Evolutionary conservation across 2,797 vertebrate species (phyloP).

Genomic region (Fringilla coelebs): DNA sequence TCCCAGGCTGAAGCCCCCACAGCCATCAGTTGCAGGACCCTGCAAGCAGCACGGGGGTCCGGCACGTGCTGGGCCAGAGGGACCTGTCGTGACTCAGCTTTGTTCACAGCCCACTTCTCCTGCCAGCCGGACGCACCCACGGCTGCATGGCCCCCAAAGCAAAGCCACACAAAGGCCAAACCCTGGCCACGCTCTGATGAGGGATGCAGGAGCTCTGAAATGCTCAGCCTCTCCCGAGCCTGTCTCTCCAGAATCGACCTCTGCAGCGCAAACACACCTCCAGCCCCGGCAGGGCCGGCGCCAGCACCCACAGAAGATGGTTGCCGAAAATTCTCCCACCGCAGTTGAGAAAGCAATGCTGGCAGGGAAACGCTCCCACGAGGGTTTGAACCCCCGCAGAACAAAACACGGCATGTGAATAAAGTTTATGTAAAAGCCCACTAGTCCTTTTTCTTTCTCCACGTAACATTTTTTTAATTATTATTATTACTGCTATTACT

Average conservation of each 20-base stretch:
- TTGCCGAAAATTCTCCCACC: background rate
- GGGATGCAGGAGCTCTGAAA: background rate
- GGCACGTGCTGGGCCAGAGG: fast-evolving
- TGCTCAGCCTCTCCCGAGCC: background rate
- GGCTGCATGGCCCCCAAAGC: background rate
- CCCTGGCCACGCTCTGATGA: background rate
- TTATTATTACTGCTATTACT: background rate
- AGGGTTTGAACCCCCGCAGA: background rate
- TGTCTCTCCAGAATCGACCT: background rate
- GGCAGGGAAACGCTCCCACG: background rate
- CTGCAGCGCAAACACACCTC: background rate
- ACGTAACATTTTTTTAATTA: background rate
- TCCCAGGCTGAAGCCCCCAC: fast-evolving
- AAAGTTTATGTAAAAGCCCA: constrained; percentile 5
- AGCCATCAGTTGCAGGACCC: fast-evolving
- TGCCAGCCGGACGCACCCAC: background rate
- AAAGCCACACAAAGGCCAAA: constrained; percentile 33
- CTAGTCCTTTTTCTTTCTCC: background rate
- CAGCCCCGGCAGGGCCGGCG: background rate
- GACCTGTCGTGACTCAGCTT: background rate
- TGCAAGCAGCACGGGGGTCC: fast-evolving
- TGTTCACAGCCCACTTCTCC: background rate
- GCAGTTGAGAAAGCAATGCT: background rate
- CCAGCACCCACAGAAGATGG: constrained; percentile 5
- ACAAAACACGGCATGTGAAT: background rate